Conservation (phyloP, 2,113 vertebrate genomes). For the Lamprologus lemairii region DNA sequence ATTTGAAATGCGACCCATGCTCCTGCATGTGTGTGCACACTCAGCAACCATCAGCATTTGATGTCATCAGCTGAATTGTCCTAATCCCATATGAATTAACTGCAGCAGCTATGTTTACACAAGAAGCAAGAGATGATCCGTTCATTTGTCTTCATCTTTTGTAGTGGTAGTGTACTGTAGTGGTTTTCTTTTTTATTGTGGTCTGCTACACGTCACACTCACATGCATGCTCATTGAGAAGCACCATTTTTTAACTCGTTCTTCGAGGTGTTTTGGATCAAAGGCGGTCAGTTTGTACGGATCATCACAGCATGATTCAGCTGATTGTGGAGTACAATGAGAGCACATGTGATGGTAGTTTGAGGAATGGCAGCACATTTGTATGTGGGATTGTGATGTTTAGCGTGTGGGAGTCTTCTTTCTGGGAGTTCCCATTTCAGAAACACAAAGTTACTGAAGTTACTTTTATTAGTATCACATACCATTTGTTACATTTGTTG, state of each 20-base stretch:
- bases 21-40: background rate
- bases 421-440: background rate
- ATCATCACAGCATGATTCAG: background rate
- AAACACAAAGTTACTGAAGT: background rate
- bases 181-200: background rate
- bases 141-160: background rate
- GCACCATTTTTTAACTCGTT: background rate
- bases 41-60: background rate
- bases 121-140: slow-evolving; percentile 4
- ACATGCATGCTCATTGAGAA: background rate
- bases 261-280: background rate
- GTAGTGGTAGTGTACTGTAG: background rate
- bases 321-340: background rate
- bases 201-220: background rate
- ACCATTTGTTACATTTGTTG: background rate
- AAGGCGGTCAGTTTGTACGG: background rate
- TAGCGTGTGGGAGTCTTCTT: background rate
- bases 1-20: background rate
- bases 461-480: background rate
- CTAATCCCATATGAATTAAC: slow-evolving; percentile 23
- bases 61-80: background rate
- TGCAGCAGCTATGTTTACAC: slow-evolving; percentile 24
- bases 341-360: background rate
- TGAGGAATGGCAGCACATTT: background rate
- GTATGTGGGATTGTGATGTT: background rate